A percentile compares a stretch with the other conserved stretches of the same genome.
Conservation (phyloP, 2,113 vertebrate genomes). For the Ariopsis seemanni region DNA sequence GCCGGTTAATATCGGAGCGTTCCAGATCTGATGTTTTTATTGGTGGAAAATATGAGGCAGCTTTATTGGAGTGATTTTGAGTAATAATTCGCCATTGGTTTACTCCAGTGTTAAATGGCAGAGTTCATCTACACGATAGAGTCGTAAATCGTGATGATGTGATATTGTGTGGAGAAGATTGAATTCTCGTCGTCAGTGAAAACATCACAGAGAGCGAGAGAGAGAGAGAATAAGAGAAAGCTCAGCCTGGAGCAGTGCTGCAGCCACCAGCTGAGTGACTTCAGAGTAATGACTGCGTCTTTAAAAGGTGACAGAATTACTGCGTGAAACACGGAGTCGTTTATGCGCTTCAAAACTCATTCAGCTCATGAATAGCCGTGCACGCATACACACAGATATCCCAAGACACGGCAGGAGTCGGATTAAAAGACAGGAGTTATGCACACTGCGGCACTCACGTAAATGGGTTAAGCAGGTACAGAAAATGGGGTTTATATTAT, state of each 20-base stretch:
- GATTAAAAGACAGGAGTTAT: slow-evolving; percentile 7
- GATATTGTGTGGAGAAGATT: background rate
- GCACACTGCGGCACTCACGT: slow-evolving; percentile 6
- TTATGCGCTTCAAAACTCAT: slow-evolving; percentile 29
- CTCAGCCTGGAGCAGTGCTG: slow-evolving; percentile 14
- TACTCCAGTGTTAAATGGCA: background rate
- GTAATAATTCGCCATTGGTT: background rate
- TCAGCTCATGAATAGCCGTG: slow-evolving; percentile 40
- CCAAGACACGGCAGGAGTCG: background rate
- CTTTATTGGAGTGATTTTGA: background rate
- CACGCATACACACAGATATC: background rate
- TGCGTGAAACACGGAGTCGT: slow-evolving; percentile 34
- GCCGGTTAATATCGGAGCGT: background rate
- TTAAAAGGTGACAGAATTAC: slow-evolving; percentile 46
- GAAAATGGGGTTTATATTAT: background rate
- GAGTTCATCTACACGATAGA: background rate
- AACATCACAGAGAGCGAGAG: background rate
- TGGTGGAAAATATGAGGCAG: background rate
- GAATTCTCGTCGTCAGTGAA: background rate
- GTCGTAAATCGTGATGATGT: background rate
- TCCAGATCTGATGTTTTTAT: background rate
- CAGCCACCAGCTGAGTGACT: slow-evolving; percentile 41
- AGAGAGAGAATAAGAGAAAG: background rate
- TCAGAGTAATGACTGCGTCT: slow-evolving; percentile 50
- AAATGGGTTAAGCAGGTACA: slow-evolving; percentile 28